Evolutionary conservation across 2,113 vertebrate species (phyloP).

Genomic region (Zosterops japonicus): DNA sequence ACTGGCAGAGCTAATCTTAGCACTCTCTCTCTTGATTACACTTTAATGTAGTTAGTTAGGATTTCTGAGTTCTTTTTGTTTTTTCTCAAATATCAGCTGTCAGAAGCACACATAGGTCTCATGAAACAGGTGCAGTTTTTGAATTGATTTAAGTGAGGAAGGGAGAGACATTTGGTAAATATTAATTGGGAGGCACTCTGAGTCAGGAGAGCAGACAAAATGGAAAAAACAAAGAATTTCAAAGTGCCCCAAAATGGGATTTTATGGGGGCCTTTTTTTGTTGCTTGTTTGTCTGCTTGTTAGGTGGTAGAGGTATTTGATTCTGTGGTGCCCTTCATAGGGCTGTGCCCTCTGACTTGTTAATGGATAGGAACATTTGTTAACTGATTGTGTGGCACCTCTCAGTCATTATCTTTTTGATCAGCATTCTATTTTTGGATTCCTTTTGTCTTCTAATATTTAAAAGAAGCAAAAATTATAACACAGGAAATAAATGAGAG

Average conservation of each 20-base stretch:
- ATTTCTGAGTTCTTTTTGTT: slow-evolving; percentile 3
- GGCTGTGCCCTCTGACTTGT: neutral
- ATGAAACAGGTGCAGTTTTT: slow-evolving; percentile 35
- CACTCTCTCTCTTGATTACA: neutral
- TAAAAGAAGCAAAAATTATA: neutral
- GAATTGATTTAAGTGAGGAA: slow-evolving; percentile 26
- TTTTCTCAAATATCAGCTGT: slow-evolving; percentile 23
- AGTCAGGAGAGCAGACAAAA: neutral
- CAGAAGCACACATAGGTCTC: slow-evolving; percentile 15
- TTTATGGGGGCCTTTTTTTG: neutral
- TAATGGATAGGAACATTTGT: neutral
- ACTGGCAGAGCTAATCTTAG: neutral
- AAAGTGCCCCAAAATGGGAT: neutral
- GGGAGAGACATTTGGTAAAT: slow-evolving; percentile 28
- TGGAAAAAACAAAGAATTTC: neutral
- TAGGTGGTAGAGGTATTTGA: neutral
- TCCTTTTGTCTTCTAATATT: neutral
- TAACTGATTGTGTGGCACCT: neutral
- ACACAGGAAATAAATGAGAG: neutral
- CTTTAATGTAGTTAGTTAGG: neutral
- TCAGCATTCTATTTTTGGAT: neutral
- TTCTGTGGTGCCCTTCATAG: neutral
- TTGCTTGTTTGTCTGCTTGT: neutral
- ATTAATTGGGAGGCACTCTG: slow-evolving; percentile 22
- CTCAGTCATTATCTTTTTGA: neutral